Evolutionary conservation across 2,888 invertebrate species (phyloP).

Genomic region (Ligdia adustata): DNA sequence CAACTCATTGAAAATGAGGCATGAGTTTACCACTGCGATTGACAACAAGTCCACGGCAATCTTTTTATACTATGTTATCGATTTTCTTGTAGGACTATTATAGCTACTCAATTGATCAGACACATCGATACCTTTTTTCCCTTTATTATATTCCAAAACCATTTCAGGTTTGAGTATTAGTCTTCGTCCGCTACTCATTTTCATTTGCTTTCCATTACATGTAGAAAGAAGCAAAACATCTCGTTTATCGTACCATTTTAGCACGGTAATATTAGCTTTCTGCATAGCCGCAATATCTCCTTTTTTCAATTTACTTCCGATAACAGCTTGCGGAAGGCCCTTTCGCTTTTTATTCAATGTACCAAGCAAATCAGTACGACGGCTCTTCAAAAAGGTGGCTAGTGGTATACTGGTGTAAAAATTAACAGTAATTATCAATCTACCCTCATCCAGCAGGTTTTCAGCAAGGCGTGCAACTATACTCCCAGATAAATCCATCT

Average conservation of each 20-base stretch:
- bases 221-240: conserved; percentile 23
- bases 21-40: neutral
- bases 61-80: conserved; percentile 2
- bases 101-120: neutral
- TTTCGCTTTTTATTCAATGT: conserved; percentile 27
- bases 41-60: neutral
- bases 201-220: conserved; percentile 20
- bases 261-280: conserved; percentile 20
- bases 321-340: conserved; percentile 30
- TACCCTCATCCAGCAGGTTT: conserved; percentile 27
- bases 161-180: too few relatives aligned
- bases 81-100: neutral
- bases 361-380: conserved; percentile 28
- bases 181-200: neutral
- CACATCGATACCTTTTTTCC: neutral
- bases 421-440: conserved; percentile 31
- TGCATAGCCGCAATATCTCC: conserved; percentile 29
- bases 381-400: conserved; percentile 24
- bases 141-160: too few relatives aligned
- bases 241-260: neutral
- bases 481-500: conserved; percentile 28
- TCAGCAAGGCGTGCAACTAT: conserved; percentile 24
- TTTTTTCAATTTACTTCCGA: conserved; percentile 24
- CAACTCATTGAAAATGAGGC: neutral
- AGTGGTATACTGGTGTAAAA: conserved; percentile 31